Evolutionary conservation across 2,797 vertebrate species (phyloP).

Genomic region (Anabas testudineus): DNA sequence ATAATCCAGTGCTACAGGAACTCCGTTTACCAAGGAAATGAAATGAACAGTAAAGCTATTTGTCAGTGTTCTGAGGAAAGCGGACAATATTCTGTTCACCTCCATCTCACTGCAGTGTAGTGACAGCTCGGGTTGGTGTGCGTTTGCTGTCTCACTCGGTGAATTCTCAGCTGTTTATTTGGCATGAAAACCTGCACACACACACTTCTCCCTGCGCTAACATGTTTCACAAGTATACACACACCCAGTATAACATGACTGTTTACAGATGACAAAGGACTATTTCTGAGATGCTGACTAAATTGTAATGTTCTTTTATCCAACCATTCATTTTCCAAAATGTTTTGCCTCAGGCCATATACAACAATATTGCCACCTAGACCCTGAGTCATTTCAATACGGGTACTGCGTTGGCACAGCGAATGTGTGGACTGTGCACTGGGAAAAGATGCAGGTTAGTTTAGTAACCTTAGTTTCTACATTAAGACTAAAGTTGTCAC

Average conservation of each 20-base stretch:
- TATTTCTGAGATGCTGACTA: not conserved
- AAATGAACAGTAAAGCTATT: too few relatives aligned
- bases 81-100: too few relatives aligned
- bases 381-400: not conserved
- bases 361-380: not conserved
- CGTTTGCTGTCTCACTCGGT: too few relatives aligned
- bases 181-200: constrained; percentile 2
- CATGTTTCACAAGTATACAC: not conserved
- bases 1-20: not conserved
- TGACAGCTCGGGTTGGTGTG: not conserved
- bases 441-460: too few relatives aligned
- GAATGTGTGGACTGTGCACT: not conserved
- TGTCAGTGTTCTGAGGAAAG: too few relatives aligned
- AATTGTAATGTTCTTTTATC: not conserved
- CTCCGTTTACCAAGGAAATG: not conserved
- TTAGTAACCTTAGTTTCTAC: too few relatives aligned
- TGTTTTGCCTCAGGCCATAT: not conserved
- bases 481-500: too few relatives aligned
- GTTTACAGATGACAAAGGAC: constrained; percentile 10
- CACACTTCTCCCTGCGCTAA: not conserved
- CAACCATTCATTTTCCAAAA: not conserved
- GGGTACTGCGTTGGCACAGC: not conserved
- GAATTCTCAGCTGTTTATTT: not conserved
- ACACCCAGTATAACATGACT: not conserved
- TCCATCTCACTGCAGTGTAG: not conserved